Evolutionary conservation across 2,113 vertebrate species (phyloP).

Genomic region (Heliornis fulica): DNA sequence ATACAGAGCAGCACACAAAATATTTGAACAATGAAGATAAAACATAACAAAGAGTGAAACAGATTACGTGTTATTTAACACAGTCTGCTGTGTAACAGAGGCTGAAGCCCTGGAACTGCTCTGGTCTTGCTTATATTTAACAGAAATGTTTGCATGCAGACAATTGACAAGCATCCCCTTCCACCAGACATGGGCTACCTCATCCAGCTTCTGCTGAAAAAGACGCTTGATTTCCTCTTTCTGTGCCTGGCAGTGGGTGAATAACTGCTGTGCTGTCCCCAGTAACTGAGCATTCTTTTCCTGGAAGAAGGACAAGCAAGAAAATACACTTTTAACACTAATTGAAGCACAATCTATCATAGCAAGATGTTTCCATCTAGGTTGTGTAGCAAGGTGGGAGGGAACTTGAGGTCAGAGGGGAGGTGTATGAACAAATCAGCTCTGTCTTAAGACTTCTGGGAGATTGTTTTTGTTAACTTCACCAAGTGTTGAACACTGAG

Average conservation of each 20-base stretch:
- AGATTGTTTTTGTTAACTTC: neutral
- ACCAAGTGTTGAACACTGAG: neutral
- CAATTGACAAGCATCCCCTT: neutral
- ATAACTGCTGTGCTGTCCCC: slow-evolving; percentile 89
- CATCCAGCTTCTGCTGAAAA: slow-evolving; percentile 94
- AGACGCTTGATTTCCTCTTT: slow-evolving; percentile 92
- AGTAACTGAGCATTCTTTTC: slow-evolving; percentile 89
- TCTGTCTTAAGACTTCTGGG: neutral
- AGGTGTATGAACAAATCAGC: neutral
- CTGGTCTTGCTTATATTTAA: neutral
- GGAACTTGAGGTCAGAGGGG: neutral
- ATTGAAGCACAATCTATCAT: fast-evolving
- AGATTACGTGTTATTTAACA: neutral
- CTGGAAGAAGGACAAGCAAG: slow-evolving; percentile 52
- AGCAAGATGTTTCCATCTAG: too few relatives aligned
- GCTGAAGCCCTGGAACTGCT: neutral
- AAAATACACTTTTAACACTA: neutral
- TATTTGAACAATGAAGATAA: neutral
- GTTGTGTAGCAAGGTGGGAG: neutral
- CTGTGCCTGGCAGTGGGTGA: slow-evolving; percentile 89
- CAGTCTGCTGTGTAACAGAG: neutral
- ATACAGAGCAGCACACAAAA: neutral
- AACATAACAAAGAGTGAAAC: neutral
- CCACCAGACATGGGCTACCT: slow-evolving; percentile 74
- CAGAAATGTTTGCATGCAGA: neutral